Percentiles rank a stretch among this genome's conserved stretches.
These are phyloP conservation scores for Melanaphis sacchari DNA, from an alignment of 1,140 invertebrate species.

Conservation along the genomic window DNA sequence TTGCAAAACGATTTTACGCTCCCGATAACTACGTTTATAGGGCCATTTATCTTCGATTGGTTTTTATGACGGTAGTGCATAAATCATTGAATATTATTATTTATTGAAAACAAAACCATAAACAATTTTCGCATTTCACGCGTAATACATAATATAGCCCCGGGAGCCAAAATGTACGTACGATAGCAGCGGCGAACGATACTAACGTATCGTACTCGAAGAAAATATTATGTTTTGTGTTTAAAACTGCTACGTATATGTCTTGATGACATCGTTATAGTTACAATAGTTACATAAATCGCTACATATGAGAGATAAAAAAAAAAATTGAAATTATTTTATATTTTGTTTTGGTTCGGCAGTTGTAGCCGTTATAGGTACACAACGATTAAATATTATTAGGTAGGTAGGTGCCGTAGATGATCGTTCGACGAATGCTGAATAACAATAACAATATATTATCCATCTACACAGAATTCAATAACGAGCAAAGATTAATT, in stretches of 20 bases:
- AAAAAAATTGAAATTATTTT: too few relatives aligned
- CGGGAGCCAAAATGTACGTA: neutral
- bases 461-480: neutral
- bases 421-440: neutral
- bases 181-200: neutral
- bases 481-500: neutral
- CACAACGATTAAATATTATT: too few relatives aligned
- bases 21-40: neutral
- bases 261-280: neutral
- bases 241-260: neutral
- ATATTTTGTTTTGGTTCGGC: neutral
- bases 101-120: neutral
- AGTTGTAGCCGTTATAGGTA: too few relatives aligned
- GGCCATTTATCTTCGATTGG: slow-evolving; percentile 6
- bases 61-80: neutral
- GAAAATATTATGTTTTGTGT: neutral
- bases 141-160: neutral
- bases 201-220: neutral
- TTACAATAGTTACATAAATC: neutral
- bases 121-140: neutral
- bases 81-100: neutral
- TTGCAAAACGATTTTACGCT: neutral
- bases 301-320: neutral
- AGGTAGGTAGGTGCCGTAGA: too few relatives aligned
- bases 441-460: neutral